A percentile compares a stretch with the other conserved stretches of the same genome.
These are phyloP conservation scores for Gymnorhina tibicen DNA, from an alignment of 2,113 vertebrate genomes.

Conservation along the genomic window DNA sequence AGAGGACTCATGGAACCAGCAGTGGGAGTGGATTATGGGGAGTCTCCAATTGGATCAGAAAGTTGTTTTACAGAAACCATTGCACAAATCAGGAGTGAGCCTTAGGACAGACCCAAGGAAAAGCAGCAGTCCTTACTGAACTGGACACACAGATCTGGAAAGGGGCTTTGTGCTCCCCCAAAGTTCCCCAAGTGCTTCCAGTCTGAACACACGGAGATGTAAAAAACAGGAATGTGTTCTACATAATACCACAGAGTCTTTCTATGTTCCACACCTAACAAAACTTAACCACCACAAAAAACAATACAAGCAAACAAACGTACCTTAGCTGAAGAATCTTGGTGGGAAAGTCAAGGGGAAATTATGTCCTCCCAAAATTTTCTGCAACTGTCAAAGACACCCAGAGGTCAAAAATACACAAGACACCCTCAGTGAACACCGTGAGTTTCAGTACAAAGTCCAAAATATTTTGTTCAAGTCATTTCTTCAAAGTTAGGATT, in stretches of 20 bases:
- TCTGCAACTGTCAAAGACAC: neutral
- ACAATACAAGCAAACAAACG: neutral
- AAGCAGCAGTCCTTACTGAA: neutral
- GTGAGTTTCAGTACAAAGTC: neutral
- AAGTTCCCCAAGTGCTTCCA: neutral
- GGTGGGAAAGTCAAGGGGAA: neutral
- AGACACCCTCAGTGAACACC: neutral
- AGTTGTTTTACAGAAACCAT: neutral
- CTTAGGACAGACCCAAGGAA: neutral
- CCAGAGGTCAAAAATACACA: neutral
- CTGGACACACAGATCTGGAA: neutral
- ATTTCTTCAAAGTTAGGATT: neutral
- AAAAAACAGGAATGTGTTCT: neutral
- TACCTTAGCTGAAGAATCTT: neutral
- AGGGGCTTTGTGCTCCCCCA: neutral
- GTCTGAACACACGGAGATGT: neutral
- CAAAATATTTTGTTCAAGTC: neutral
- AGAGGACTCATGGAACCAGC: neutral
- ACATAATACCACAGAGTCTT: neutral
- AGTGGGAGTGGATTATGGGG: neutral
- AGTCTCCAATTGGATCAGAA: neutral
- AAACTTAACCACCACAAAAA: neutral
- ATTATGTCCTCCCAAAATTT: neutral
- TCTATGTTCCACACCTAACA: neutral
- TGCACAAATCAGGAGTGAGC: neutral